phyloP scores from a whole-genome alignment of 2,888 invertebrate genomes.

The Copidosoma aretas region DNA sequence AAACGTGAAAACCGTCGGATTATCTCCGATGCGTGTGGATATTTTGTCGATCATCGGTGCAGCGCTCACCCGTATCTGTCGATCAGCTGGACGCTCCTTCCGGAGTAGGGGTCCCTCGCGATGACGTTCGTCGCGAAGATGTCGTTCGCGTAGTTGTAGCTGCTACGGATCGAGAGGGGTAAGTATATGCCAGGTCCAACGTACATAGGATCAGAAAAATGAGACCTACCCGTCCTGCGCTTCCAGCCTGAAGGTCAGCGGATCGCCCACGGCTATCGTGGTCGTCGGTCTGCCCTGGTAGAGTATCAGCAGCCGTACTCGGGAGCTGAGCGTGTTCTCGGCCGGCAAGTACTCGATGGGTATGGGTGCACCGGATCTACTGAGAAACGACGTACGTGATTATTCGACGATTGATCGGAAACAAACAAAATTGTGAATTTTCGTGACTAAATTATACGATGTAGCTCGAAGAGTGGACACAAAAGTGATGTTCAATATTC shows the following conservation, averaged over 20 bases:
- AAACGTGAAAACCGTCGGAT: too few relatives aligned
- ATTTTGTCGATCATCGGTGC: too few relatives aligned
- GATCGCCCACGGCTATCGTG: slow-evolving; percentile 92
- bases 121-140: slow-evolving; percentile 93
- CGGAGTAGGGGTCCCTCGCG: slow-evolving; percentile 90
- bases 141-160: slow-evolving; percentile 83
- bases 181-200: neutral
- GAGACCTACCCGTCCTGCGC: slow-evolving; percentile 75
- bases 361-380: slow-evolving; percentile 88
- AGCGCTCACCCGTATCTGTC: slow-evolving; percentile 84
- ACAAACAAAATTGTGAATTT: too few relatives aligned
- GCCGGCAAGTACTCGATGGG: slow-evolving; percentile 92
- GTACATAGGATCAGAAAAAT: neutral
- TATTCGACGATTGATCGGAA: too few relatives aligned
- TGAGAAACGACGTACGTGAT: too few relatives aligned
- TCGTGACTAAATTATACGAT: too few relatives aligned
- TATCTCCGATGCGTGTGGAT: too few relatives aligned
- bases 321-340: slow-evolving; percentile 88
- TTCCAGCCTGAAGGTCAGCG: slow-evolving; percentile 86
- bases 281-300: slow-evolving; percentile 92
- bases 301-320: slow-evolving; percentile 82
- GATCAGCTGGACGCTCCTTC: slow-evolving; percentile 86
- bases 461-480: too few relatives aligned
- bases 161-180: slow-evolving; percentile 28
- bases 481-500: too few relatives aligned